Evolutionary conservation across 2,113 vertebrate species (phyloP).

Genomic region (Polyodon spathula): DNA sequence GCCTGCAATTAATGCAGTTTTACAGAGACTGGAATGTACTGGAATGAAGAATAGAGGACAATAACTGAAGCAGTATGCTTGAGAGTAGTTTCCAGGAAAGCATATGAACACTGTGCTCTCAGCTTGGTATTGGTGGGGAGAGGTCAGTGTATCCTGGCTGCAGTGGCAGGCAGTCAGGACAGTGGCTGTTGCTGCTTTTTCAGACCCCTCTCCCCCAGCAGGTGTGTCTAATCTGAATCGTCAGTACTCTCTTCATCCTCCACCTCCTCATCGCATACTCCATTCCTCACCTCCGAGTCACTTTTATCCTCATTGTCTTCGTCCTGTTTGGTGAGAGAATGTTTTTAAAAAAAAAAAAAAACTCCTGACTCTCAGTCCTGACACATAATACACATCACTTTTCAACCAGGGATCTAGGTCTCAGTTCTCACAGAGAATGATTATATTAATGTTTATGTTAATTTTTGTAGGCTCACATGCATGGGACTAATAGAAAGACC

Average conservation of each 20-base stretch:
- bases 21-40: no score
- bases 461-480: no score
- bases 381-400: no score
- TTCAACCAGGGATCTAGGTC: no score
- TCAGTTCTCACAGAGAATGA: no score
- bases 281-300: slow-evolving; percentile 32
- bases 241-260: slow-evolving; percentile 31
- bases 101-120: neutral
- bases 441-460: no score
- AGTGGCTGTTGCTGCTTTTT: neutral
- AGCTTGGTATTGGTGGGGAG: neutral
- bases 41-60: neutral
- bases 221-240: slow-evolving; percentile 40
- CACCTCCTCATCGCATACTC: slow-evolving; percentile 15
- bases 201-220: neutral
- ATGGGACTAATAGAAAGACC: no score
- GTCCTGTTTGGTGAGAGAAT: slow-evolving; percentile 22
- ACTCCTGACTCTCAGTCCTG: no score
- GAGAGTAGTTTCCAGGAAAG: neutral
- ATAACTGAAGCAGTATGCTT: neutral
- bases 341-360: slow-evolving; percentile 5
- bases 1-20: no score
- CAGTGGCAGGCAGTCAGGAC: neutral
- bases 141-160: neutral
- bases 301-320: slow-evolving; percentile 19